Percentiles rank a stretch among this genome's conserved stretches.
phyloP scores from a whole-genome alignment of 2,797 vertebrate genomes.

The Hydrolagus colliei region DNA sequence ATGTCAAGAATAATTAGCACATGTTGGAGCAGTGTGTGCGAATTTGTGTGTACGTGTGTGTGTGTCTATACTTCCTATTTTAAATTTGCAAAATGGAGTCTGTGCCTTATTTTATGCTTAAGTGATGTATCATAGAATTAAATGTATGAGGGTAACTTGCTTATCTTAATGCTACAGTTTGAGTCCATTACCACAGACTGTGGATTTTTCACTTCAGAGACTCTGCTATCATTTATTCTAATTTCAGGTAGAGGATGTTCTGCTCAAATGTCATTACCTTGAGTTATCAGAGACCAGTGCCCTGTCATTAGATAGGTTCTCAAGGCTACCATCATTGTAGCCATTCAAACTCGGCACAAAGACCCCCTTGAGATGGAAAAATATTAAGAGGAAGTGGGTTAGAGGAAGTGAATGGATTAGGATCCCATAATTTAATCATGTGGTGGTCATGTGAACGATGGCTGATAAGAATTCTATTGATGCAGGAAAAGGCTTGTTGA shows the following conservation, averaged over 20 bases:
- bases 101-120: conserved; percentile 4
- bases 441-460: not conserved
- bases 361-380: conserved; percentile 6
- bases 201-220: not conserved
- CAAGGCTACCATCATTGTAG: conserved; percentile 12
- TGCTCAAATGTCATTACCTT: conserved; percentile 16
- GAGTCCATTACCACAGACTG: conserved; percentile 5
- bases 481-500: not conserved
- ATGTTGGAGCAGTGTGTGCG: not conserved
- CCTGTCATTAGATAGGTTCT: conserved; percentile 16
- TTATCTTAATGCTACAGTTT: conserved; percentile 11
- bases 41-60: no score
- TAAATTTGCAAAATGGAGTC: not conserved
- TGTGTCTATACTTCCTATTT: not conserved
- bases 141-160: conserved; percentile 21
- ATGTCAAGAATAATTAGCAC: no score
- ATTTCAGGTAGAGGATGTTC: not conserved
- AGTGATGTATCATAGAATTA: conserved; percentile 6
- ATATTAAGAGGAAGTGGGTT: conserved; percentile 15
- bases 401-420: not conserved
- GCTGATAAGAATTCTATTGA: not conserved
- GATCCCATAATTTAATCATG: conserved; percentile 5
- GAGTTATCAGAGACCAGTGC: not conserved
- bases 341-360: conserved; percentile 23
- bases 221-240: conserved; percentile 4